A percentile compares a stretch with the other conserved stretches of the same genome.
Conservation (phyloP, 2,113 vertebrate genomes). For the Gobius niger region DNA sequence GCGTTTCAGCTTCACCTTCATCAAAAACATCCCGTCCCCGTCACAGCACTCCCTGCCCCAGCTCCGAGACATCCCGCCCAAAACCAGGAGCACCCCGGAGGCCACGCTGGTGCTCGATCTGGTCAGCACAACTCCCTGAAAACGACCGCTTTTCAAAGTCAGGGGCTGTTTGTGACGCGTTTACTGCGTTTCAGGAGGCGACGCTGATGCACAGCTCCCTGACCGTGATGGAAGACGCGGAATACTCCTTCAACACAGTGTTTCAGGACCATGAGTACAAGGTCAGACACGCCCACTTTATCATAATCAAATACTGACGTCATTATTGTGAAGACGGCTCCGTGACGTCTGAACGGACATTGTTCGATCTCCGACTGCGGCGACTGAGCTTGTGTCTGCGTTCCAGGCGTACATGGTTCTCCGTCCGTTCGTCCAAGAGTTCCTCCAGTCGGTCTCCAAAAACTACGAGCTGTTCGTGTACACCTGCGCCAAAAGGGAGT, state of each 20-base stretch:
- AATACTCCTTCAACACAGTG: conserved; percentile 69
- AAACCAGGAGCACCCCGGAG: conserved; percentile 71
- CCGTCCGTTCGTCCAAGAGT: conserved; percentile 78
- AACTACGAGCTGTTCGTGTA: conserved; percentile 84
- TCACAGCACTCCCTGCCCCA: conserved; percentile 52
- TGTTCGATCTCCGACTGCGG: not conserved
- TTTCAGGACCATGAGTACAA: conserved; percentile 76
- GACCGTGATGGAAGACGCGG: conserved; percentile 70
- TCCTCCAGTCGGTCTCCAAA: conserved; percentile 80
- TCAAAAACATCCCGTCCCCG: conserved; percentile 63
- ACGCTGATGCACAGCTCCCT: conserved; percentile 81
- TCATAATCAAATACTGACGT: too few relatives aligned
- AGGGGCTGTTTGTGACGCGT: not conserved
- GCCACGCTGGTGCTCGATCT: conserved; percentile 80
- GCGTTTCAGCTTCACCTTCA: conserved; percentile 69
- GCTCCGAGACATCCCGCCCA: conserved; percentile 65
- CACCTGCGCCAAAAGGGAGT: conserved; percentile 82
- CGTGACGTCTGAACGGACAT: too few relatives aligned
- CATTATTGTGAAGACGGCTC: too few relatives aligned
- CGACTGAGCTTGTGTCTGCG: not conserved
- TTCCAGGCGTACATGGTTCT: conserved; percentile 79
- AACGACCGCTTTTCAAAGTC: not conserved
- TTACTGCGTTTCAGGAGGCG: conserved; percentile 73
- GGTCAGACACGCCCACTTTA: conserved; percentile 55
- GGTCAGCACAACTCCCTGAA: conserved; percentile 58